Percentiles rank a stretch among this genome's conserved stretches.
Evolutionary conservation across 2,888 invertebrate species (phyloP).

Genomic region (Calliopum simillimum): DNA sequence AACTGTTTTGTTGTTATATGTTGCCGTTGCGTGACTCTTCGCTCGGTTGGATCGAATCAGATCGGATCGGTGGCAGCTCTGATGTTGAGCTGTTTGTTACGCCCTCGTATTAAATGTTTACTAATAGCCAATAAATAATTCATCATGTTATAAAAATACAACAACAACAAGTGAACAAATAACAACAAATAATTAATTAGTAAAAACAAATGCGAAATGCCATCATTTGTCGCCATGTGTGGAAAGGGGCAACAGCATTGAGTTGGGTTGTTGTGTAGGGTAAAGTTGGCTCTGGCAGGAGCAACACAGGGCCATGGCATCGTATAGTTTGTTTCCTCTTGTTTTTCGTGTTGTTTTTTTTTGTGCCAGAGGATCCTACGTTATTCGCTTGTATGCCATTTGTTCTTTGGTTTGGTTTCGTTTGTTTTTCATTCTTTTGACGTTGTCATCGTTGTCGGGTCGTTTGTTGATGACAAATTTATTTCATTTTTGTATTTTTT

Average conservation of each 20-base stretch:
- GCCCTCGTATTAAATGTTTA: constrained; percentile 48
- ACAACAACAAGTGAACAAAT: constrained; percentile 27
- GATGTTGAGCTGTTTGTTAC: constrained; percentile 40
- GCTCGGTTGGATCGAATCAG: constrained; percentile 44
- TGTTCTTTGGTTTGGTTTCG: neutral
- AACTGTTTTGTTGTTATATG: neutral
- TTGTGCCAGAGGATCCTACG: constrained; percentile 2
- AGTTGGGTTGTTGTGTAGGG: neutral
- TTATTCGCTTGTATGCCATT: neutral
- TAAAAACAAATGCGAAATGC: constrained; percentile 59
- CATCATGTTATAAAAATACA: constrained; percentile 35
- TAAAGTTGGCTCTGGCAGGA: neutral
- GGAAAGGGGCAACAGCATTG: neutral
- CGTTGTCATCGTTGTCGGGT: constrained; percentile 16
- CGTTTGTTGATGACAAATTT: constrained; percentile 31
- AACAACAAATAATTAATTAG: constrained; percentile 57
- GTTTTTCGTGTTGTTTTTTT: neutral
- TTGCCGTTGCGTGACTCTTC: constrained; percentile 23
- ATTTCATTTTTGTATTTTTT: constrained; percentile 24
- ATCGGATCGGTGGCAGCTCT: constrained; percentile 26
- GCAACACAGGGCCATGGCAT: too few species aligned
- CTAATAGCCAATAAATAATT: constrained; percentile 48
- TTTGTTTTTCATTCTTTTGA: too few species aligned
- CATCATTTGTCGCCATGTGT: constrained; percentile 40
- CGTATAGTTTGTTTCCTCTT: too few species aligned